Evolutionary conservation across 2,888 invertebrate genomes (phyloP).

Genomic region (Alcis repandata): DNA sequence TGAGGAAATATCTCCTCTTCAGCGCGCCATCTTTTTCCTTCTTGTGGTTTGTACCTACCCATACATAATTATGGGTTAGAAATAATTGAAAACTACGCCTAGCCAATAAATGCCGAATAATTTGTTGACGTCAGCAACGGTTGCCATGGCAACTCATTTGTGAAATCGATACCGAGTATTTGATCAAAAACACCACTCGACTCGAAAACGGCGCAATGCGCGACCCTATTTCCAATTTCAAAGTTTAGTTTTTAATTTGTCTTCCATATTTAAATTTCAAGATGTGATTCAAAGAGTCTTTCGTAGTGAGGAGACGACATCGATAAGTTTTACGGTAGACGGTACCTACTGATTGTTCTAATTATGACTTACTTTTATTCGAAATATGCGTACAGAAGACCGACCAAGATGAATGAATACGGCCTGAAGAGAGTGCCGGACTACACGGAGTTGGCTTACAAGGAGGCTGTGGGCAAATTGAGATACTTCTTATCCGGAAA

Average conservation of each 20-base stretch:
- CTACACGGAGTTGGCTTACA: constrained; percentile 94
- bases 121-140: constrained; percentile 70
- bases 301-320: constrained; percentile 28
- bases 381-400: constrained; percentile 75
- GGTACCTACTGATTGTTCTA: constrained; percentile 31
- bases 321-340: constrained; percentile 16
- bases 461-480: constrained; percentile 93
- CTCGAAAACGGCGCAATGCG: constrained; percentile 73
- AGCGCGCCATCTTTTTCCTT: too few relatives aligned
- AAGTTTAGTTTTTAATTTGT: constrained; percentile 55
- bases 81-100: not conserved
- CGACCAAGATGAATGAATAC: constrained; percentile 81
- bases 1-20: too few relatives aligned
- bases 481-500: constrained; percentile 92
- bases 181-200: constrained; percentile 51
- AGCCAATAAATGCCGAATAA: constrained; percentile 40
- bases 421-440: constrained; percentile 89
- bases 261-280: constrained; percentile 53
- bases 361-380: constrained; percentile 56
- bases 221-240: constrained; percentile 62
- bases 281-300: constrained; percentile 52
- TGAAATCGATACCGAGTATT: constrained; percentile 72
- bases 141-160: constrained; percentile 67
- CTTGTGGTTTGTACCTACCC: not conserved
- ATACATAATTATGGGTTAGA: not conserved